A percentile compares a stretch with the other conserved stretches of the same genome.
These are phyloP conservation scores for Hypsopygia costalis DNA, from an alignment of 2,888 invertebrate species.

Conservation along the genomic window DNA sequence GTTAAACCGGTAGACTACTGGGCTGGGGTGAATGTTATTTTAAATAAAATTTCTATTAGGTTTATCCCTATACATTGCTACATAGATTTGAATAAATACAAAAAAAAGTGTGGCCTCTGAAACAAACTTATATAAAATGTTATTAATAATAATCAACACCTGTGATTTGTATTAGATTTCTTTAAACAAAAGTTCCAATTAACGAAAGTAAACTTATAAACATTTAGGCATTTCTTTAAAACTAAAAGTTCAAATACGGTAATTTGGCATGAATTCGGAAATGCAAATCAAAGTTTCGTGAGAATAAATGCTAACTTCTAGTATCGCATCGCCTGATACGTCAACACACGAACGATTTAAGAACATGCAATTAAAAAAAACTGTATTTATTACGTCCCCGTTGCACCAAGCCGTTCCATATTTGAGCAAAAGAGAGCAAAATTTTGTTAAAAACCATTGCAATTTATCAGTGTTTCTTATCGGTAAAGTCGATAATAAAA, in stretches of 20 bases:
- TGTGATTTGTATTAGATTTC: background rate
- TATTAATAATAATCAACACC: background rate
- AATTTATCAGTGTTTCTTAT: constrained; percentile 72
- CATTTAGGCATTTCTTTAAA: background rate
- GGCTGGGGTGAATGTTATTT: constrained; percentile 28
- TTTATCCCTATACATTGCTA: background rate
- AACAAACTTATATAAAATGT: no score
- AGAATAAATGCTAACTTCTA: constrained; percentile 13
- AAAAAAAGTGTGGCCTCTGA: no score
- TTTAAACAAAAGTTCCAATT: background rate
- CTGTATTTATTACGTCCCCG: constrained; percentile 31
- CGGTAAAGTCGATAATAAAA: constrained; percentile 72
- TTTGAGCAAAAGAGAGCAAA: constrained; percentile 41
- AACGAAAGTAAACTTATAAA: background rate
- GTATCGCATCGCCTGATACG: constrained; percentile 40
- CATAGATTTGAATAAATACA: background rate
- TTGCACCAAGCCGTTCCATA: constrained; percentile 38
- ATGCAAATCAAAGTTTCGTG: constrained; percentile 12
- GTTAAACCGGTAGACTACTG: constrained; percentile 34
- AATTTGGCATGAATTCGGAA: constrained; percentile 7
- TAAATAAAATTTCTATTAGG: background rate
- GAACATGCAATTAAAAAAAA: constrained; percentile 49
- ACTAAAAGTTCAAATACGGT: background rate
- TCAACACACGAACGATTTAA: constrained; percentile 38
- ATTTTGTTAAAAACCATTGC: constrained; percentile 57